Evolutionary conservation across 1,140 invertebrate genomes (phyloP), one percentile per base, ranked within the genome.

Genomic region (Panagrolaimus sp.): DNA sequence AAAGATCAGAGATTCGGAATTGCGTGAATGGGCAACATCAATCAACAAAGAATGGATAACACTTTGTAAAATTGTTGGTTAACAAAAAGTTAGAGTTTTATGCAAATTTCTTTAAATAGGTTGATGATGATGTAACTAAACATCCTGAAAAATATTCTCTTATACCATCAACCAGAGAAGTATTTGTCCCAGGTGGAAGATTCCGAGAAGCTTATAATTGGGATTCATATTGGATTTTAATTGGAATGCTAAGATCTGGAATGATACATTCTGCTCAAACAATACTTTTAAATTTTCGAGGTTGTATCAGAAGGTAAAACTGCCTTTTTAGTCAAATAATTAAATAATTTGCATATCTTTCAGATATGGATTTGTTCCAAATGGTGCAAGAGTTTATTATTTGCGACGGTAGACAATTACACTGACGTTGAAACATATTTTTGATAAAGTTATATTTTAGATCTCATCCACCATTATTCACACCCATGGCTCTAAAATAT

Each of bases 151-250:
- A 15, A 14, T 45, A 69, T 28, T 69, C 67, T 3, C 9, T 69
- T 3, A 69, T 69, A 21, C 26, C n/a, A 15, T 26, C 67, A 7
- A n/a, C 24, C 9, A 15, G 67, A n/a, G n/a, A 62, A 12, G 69
- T 69, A 9, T 26, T 69, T 12, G 63, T 69, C 6, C 67, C 67
- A 6, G 67, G 67, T 38, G 58, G 58, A 5, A 86, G 93, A 62
- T 96, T 96, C 83, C 82, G 85, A 44, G 88, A 91, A 14, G 77
- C 93, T 78, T 96, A 94, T 83, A 94, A 94, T 83, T 78, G 91
- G 92, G 92, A 95, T 79, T 92, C 92, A 0, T 94, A 92, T 81
- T 95, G 93, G 92, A 92, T 94, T 43, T 86, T 94, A 44, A 89
- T 90, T 71, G 92, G 92, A 1, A 84, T 95, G 0, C 82, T 94